phyloP scores from a whole-genome alignment of 2,797 vertebrate species.

The Lepidocolaptes lacrymiger region DNA sequence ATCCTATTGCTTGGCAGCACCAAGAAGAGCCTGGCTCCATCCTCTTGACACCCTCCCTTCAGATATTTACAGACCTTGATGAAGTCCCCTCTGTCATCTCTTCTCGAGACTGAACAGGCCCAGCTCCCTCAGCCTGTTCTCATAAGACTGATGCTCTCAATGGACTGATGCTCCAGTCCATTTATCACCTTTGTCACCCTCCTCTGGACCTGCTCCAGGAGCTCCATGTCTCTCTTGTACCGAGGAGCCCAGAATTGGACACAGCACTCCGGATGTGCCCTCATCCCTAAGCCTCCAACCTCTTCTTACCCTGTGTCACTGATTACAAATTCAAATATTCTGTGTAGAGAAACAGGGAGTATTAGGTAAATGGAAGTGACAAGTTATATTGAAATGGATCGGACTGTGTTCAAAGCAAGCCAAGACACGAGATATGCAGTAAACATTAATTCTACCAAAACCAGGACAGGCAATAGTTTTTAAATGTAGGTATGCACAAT shows the following conservation, averaged over 20 bases:
- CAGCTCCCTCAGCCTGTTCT: neutral
- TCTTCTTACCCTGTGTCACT: neutral
- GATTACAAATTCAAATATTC: neutral
- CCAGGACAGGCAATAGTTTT: neutral
- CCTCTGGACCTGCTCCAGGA: neutral
- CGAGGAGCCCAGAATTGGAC: neutral
- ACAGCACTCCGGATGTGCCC: fast-evolving
- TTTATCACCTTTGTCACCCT: neutral
- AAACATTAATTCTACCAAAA: neutral
- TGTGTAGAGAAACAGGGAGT: neutral
- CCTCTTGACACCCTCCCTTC: neutral
- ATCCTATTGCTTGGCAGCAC: neutral
- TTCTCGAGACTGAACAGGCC: neutral
- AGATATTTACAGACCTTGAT: neutral
- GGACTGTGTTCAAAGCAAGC: neutral
- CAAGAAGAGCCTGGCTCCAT: neutral
- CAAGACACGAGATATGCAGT: neutral
- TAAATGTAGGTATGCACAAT: neutral
- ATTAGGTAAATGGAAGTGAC: neutral
- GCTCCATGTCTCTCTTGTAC: neutral
- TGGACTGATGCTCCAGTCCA: neutral
- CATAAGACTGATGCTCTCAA: neutral
- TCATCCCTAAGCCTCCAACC: neutral
- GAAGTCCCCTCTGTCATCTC: neutral
- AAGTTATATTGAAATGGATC: neutral